phyloP scores from a whole-genome alignment of 2,888 invertebrate genomes.

The Calliphora vomitoria region DNA sequence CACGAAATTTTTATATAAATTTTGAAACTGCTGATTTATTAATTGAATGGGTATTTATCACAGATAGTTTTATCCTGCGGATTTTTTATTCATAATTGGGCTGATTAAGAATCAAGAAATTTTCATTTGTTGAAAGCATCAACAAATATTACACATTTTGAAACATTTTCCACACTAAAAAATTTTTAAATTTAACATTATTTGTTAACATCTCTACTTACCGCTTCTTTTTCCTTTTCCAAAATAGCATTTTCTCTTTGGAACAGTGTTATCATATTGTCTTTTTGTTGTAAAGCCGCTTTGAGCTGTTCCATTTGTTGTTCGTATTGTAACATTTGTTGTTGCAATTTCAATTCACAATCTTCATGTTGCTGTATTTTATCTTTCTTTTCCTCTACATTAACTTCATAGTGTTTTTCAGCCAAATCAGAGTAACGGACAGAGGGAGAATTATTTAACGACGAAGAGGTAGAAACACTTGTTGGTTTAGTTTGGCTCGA shows the following conservation, averaged over 20 bases:
- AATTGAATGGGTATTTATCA: no score
- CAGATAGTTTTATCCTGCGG: no score
- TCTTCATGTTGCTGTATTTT: conserved; percentile 32
- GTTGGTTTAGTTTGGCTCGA: conserved; percentile 45
- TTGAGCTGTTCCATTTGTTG: conserved; percentile 81
- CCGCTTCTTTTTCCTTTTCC: conserved; percentile 83
- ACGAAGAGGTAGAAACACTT: conserved; percentile 51
- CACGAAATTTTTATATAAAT: no score
- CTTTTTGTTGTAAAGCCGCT: conserved; percentile 81
- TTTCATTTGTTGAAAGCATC: no score
- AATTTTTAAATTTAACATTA: no score
- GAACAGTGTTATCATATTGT: conserved; percentile 81
- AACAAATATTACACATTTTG: no score
- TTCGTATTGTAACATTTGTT: conserved; percentile 78
- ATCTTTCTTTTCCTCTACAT: neutral
- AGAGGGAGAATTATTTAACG: conserved; percentile 45
- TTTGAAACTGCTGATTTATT: no score
- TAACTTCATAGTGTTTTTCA: conserved; percentile 51
- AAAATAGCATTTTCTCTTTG: conserved; percentile 83
- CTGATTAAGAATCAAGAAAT: no score
- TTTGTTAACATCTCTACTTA: conserved; percentile 64
- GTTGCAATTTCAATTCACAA: conserved; percentile 73
- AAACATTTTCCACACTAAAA: no score
- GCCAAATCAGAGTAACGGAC: conserved; percentile 74
- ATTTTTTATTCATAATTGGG: no score